Conservation (phyloP, 2,113 vertebrate species). For the Amia ocellicauda region DNA sequence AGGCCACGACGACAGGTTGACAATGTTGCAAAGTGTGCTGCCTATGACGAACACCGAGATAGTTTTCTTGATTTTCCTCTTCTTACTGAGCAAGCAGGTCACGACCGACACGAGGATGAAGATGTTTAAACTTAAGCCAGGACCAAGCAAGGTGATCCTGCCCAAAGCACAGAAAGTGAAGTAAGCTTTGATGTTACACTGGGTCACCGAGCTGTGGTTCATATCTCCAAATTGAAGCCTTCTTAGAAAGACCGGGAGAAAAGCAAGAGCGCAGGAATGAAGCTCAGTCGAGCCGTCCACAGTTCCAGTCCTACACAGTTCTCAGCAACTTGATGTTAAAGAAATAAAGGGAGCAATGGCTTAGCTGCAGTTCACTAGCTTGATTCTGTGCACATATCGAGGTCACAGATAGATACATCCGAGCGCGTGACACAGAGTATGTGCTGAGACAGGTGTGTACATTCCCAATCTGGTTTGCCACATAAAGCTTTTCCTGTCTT, state of each 20-base stretch:
- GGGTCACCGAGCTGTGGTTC: neutral
- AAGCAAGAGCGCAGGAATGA: no score
- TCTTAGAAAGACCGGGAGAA: neutral
- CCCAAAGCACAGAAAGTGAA: constrained; percentile 37
- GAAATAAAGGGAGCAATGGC: neutral
- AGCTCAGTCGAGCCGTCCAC: no score
- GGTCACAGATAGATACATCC: no score
- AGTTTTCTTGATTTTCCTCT: constrained; percentile 41
- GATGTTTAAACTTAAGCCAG: constrained; percentile 40
- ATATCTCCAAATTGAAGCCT: neutral
- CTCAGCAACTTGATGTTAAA: neutral
- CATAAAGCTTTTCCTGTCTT: no score
- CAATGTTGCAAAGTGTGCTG: constrained; percentile 41
- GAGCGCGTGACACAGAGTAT: no score
- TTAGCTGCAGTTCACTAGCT: no score
- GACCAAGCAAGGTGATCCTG: constrained; percentile 43
- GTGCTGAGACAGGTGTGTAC: no score
- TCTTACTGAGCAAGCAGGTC: constrained; percentile 29
- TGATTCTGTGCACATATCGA: no score
- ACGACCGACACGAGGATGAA: constrained; percentile 40
- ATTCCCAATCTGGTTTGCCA: no score
- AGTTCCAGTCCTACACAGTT: neutral
- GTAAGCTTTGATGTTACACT: constrained; percentile 32
- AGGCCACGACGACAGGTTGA: constrained; percentile 44
- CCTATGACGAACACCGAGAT: constrained; percentile 41